phyloP scores from a whole-genome alignment of 2,113 vertebrate genomes.

The Triplophysa siluroides region DNA sequence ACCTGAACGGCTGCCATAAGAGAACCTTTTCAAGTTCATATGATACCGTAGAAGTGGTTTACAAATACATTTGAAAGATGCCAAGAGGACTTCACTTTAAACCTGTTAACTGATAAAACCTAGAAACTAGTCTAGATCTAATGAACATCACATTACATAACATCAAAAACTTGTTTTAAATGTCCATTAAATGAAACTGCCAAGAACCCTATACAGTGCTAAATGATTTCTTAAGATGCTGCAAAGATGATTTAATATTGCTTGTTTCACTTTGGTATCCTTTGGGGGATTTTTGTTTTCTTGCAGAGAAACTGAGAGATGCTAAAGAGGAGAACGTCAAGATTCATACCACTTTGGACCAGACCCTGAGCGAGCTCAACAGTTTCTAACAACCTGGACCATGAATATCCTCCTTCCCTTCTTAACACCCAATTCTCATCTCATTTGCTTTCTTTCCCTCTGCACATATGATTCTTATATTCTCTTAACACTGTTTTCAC shows the following conservation, averaged over 20 bases:
- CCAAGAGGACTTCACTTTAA: neutral
- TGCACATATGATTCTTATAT: neutral
- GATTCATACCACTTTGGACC: slow-evolving; percentile 88
- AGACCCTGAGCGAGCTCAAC: slow-evolving; percentile 92
- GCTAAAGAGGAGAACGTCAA: slow-evolving; percentile 90
- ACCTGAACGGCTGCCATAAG: neutral
- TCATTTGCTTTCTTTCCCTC: neutral
- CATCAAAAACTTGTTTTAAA: neutral
- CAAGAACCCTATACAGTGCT: too few relatives aligned
- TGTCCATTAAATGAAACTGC: too few relatives aligned
- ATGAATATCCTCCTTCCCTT: slow-evolving; percentile 25
- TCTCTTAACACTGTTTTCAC: neutral
- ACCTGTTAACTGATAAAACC: neutral
- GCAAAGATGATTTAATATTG: neutral
- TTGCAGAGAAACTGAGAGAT: slow-evolving; percentile 84
- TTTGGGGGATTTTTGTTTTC: slow-evolving; percentile 38
- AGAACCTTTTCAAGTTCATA: too few relatives aligned
- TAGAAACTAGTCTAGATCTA: neutral
- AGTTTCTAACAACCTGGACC: slow-evolving; percentile 77
- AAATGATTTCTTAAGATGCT: too few relatives aligned
- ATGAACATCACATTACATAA: neutral
- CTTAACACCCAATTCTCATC: slow-evolving; percentile 33
- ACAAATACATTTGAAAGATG: too few relatives aligned
- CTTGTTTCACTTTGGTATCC: neutral
- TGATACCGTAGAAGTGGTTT: neutral